Evolutionary conservation across 2,113 vertebrate genomes (phyloP).

Genomic region (rat (Rattus norvegicus)): DNA sequence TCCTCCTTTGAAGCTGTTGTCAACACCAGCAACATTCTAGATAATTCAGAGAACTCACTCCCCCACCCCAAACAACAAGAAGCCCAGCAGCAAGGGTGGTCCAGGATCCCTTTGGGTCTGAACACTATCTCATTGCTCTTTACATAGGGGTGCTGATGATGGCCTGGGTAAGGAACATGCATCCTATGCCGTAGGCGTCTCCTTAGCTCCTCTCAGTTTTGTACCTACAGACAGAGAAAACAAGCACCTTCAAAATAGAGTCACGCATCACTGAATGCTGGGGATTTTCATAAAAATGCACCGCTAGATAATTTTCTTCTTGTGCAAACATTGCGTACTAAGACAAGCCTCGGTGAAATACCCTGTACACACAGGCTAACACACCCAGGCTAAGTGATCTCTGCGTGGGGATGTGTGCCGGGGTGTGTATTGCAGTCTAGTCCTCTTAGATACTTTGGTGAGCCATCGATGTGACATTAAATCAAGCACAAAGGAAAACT

Average conservation of each 20-base stretch:
- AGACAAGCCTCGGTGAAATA: background rate
- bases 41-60: background rate
- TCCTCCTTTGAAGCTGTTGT: slow-evolving; percentile 25
- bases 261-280: background rate
- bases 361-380: background rate
- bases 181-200: background rate
- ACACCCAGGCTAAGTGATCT: background rate
- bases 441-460: background rate
- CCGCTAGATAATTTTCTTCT: background rate
- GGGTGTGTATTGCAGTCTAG: background rate
- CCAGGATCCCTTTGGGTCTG: background rate
- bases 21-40: slow-evolving; percentile 4
- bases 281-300: background rate
- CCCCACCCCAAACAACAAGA: background rate
- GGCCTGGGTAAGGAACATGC: background rate
- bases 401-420: too few species aligned
- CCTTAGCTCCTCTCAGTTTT: slow-evolving; percentile 24
- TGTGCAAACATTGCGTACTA: background rate
- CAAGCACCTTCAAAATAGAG: background rate
- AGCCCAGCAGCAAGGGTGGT: background rate
- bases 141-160: background rate
- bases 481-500: background rate
- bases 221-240: background rate
- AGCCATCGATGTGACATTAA: background rate
- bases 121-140: background rate